Evolutionary conservation across 2,113 vertebrate species (phyloP), one percentile per base, ranked within the genome.

Genomic region (Uria aalge): DNA sequence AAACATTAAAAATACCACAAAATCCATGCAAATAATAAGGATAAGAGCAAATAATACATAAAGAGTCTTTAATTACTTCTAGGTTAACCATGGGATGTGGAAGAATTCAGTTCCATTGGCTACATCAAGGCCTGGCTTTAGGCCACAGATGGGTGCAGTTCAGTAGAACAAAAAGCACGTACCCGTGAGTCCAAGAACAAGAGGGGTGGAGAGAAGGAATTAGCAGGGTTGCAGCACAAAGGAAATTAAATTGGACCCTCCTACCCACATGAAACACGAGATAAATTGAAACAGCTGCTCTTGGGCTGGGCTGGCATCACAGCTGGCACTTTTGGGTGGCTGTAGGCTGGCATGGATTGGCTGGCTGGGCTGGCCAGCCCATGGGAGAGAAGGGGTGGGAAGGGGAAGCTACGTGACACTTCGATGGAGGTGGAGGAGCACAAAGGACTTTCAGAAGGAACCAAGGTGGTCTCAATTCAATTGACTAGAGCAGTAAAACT

Each of bases 21-120:
- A 90, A 20, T 47, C 68, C 52, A 43, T 60, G 38, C 57, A 94
- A 95, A 57, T 95, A 88, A 83, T 85, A 66, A 63, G 40, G 43
- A 52, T 77, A 90, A 92, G 76, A 76, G 62, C 41, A 38, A 95
- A 90, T 41, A 75, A 56, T 76, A 57, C 36, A 19, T 32, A 50
- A n/a, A 59, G 47, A 86, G 85, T 92, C 94, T 96, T 32, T 96
- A 96, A 97, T 97, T 96, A 96, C 40, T 74, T 66, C 52, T 88
- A 41, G 93, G 73, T 92, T 97, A 96, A 93, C 95, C 73, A 43
- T 89, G 74, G 69, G 59, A 90, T 62, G 34, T 91, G 63, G 74
- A 84, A 75, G 55, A 86, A 88, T 78, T 95, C 63, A 36, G 27
- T 93, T 71, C 76, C 68, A 38, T 66, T 77, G 90, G 62, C 48